Base-by-base conservation (phyloP, 64 coral and sea anemone genomes). In the Acropora tenuis region DNA sequence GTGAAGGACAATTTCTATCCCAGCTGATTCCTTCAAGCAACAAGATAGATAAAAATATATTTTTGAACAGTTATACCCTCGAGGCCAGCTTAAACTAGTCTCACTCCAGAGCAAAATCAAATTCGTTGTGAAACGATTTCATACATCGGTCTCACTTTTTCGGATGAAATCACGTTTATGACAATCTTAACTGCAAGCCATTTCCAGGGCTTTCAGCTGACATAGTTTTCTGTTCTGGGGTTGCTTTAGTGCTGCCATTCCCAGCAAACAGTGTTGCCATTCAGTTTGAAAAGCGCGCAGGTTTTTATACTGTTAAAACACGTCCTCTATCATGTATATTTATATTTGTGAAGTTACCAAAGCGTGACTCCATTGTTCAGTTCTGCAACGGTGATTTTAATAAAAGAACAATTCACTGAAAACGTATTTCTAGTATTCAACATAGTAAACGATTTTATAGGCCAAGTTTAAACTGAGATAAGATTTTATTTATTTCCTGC, bases 251-350 rank as follows among this genome's bases (percentile, higher is more conserved):
- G 82, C 45, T 16, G 6, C 6, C 52, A 55, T 84, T 43, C 7
- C 16, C 46, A 16, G 1, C 5, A 48, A 19, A 69, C 71, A 20
- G 71, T 48, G 30, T 48, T 67, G 7, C 6, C 43, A 84, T 63
- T 55, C 52, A 55, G 9, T 55, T 4, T 48, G 65, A 69, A 84
- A 84, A 48, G 42, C 82, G 82, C 82, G 75, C 82, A 49, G 6
- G 66, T 72, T 78, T 49, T 49, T 84, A 42, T 69, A 49, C 61
- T 65, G 82, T 84, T 84, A 49, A 68, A 47, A 84, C 67, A 69
- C 69, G 69, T 84, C 16, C 44, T 11, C 61, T 78, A 1, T 46
- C 71, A 63, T 69, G 71, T 69, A 13, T 84, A 66, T 84, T 84
- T 46, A 84, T 71, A 20, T 84, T 84, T 43, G 19, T 69, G 4